phyloP scores from a whole-genome alignment of 2,888 invertebrate genomes.

The Chrysopilus asiliformis region DNA sequence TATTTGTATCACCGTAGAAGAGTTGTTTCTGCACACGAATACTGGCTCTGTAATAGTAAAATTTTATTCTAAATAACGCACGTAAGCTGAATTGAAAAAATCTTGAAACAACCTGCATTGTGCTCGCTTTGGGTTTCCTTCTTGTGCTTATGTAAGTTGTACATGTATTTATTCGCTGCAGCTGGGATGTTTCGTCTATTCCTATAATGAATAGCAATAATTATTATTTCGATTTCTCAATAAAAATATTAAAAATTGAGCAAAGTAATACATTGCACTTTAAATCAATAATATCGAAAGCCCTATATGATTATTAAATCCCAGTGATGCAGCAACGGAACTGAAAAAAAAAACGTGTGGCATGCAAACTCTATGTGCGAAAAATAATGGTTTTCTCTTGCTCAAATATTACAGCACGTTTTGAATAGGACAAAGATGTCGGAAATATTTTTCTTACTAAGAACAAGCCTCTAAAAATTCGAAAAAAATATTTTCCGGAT shows the following conservation, averaged over 20 bases:
- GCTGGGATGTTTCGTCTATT: conserved; percentile 40
- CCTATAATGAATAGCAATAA: conserved; percentile 18
- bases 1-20: conserved; percentile 32
- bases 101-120: conserved; percentile 9
- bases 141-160: conserved; percentile 48
- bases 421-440: too few relatives aligned
- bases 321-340: too few relatives aligned
- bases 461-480: too few relatives aligned
- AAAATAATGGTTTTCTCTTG: too few relatives aligned
- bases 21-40: conserved; percentile 34
- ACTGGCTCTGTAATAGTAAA: conserved; percentile 26
- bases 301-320: too few relatives aligned
- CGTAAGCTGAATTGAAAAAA: background rate
- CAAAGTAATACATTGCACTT: too few relatives aligned
- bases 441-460: too few relatives aligned
- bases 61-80: background rate
- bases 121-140: conserved; percentile 30
- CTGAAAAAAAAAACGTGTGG: too few relatives aligned
- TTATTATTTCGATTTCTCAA: background rate
- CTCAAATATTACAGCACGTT: too few relatives aligned
- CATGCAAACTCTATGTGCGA: too few relatives aligned
- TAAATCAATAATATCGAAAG: too few relatives aligned
- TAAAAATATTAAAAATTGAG: background rate
- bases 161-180: conserved; percentile 48
- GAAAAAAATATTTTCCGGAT: too few relatives aligned